Base-by-base conservation (phyloP, 2,113 vertebrate genomes). In the Myocastor coypus region DNA sequence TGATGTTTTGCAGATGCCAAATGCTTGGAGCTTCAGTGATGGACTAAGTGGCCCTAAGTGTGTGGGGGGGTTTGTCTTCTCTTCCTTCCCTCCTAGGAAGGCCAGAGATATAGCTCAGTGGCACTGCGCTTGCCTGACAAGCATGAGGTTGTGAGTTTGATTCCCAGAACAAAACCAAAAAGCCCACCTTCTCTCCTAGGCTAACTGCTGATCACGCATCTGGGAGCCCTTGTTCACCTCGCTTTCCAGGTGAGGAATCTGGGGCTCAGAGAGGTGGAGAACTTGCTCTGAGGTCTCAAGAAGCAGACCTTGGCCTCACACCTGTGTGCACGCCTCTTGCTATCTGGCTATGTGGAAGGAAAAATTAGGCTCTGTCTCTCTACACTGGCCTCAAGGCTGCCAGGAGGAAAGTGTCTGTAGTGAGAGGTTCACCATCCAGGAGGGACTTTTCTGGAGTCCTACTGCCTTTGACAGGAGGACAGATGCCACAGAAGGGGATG, bases 1-100 rank as follows among this genome's bases (percentile, higher is more conserved):
- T 90, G 93, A 93, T 37, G 84, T 61, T 96, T 64, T 73, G 82
- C 82, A 85, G 69, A 87, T 50, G 92, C 59, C 86, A 75, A 8
- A 37, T n/a, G 63, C 78, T 75, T 34, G 6, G 78, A 83, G 78
- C 88, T 10, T 59, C 46, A 7, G 10, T 11, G 77, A 89, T n/a
- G 83, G 87, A 75, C 59, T 82, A 71, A 94, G 28, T 34, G 83
- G 83, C 34, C 66, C 52, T 7, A 26, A 80, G 82, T 57, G 55
- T 57, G 17, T 57, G 59, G 3, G 22, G 5, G n/a, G 75, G 30
- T n/a, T n/a, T 1, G 9, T n/a, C 20, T 80, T 34, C 20, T 32
- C 17, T 80, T 26, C 26, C 28, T 10, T 55, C 30, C 12, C 50
- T 78, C 42, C 52, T 32, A 61, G 63, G 59, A 46, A 8, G 46